A percentile compares a stretch with the other conserved stretches of the same genome.
These are phyloP conservation scores for Enhydra lutris DNA, from an alignment of 2,113 vertebrate genomes.

Conservation along the genomic window DNA sequence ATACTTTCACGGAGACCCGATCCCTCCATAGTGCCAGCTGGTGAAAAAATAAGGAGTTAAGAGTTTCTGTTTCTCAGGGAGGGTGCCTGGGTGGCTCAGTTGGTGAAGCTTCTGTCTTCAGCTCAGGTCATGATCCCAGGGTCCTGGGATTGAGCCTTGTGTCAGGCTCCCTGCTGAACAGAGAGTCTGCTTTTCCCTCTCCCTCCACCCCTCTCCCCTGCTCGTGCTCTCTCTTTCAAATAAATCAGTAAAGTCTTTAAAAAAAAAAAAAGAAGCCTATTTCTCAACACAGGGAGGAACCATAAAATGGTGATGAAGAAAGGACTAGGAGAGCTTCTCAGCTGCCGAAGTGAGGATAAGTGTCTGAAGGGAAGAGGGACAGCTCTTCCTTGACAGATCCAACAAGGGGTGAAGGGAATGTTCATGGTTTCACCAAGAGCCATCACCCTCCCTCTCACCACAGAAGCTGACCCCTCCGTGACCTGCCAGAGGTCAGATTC, in stretches of 20 bases:
- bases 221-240: too few relatives aligned
- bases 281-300: background rate
- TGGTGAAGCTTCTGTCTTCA: accelerated
- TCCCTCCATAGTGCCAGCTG: background rate
- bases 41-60: background rate
- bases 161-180: background rate
- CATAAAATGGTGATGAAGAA: background rate
- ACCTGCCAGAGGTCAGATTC: background rate
- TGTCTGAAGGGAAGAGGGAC: background rate
- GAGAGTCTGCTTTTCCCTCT: background rate
- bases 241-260: background rate
- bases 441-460: background rate
- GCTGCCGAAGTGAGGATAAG: background rate
- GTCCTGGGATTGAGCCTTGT: background rate
- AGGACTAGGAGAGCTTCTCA: background rate
- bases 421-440: background rate
- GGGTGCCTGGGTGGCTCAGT: background rate
- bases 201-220: too few relatives aligned
- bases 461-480: background rate
- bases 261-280: background rate
- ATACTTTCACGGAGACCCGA: background rate
- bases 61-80: background rate
- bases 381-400: background rate
- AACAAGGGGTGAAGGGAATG: background rate
- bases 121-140: background rate